These are phyloP conservation scores for Pachycephala philippinensis DNA, from an alignment of 2,113 vertebrate species.

Conservation along the genomic window DNA sequence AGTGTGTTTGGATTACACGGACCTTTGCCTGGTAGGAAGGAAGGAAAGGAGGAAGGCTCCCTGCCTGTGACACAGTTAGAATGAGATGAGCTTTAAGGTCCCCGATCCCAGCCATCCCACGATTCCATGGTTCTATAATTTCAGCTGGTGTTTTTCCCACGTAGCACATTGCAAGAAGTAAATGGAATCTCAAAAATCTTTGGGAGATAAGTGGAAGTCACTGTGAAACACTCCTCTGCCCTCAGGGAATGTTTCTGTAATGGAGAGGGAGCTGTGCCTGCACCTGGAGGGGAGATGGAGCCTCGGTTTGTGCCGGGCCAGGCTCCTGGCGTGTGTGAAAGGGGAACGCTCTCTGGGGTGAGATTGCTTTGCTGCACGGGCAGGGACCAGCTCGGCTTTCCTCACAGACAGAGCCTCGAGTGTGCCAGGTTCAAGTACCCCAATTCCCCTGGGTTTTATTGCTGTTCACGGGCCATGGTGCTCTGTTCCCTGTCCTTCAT, in stretches of 20 bases:
- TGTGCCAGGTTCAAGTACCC: rapidly evolving
- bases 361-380: rapidly evolving
- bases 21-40: neutral
- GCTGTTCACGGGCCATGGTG: neutral
- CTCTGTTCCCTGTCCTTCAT: neutral
- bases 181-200: neutral
- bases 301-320: rapidly evolving
- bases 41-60: neutral
- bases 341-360: rapidly evolving
- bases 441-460: rapidly evolving
- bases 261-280: neutral
- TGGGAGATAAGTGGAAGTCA: neutral
- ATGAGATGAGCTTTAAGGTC: neutral
- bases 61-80: neutral
- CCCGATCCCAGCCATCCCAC: neutral
- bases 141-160: rapidly evolving
- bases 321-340: rapidly evolving
- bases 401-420: rapidly evolving
- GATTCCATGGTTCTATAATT: rapidly evolving
- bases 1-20: neutral
- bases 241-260: rapidly evolving
- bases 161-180: rapidly evolving
- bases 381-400: neutral
- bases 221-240: neutral
- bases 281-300: rapidly evolving